phyloP scores from a whole-genome alignment of 1,140 invertebrate species.

The Melitaea cinxia region DNA sequence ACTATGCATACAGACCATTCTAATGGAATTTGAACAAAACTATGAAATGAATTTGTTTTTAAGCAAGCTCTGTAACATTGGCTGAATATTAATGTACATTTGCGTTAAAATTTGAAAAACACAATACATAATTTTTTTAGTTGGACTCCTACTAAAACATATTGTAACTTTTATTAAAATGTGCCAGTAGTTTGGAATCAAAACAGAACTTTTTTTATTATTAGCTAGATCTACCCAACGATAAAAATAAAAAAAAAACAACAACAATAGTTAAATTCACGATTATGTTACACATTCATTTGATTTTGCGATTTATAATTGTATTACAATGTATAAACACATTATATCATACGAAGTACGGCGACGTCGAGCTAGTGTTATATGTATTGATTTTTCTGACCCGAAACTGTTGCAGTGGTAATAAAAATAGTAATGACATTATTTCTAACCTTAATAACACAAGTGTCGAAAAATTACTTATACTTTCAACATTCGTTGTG shows the following conservation, averaged over 20 bases:
- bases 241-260: neutral
- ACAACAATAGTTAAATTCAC: neutral
- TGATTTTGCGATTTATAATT: neutral
- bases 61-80: neutral
- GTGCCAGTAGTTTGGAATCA: too few relatives aligned
- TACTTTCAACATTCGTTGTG: too few relatives aligned
- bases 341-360: neutral
- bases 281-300: neutral
- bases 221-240: too few relatives aligned
- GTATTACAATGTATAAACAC: neutral
- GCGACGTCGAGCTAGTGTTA: slow-evolving; percentile 2
- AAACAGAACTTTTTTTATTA: too few relatives aligned
- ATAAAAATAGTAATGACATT: neutral
- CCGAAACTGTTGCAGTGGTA: neutral
- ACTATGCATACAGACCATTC: neutral
- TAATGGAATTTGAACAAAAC: neutral
- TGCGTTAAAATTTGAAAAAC: too few relatives aligned
- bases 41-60: neutral
- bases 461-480: too few relatives aligned
- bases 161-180: too few relatives aligned
- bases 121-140: too few relatives aligned
- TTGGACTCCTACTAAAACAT: too few relatives aligned
- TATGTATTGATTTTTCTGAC: slow-evolving; percentile 2
- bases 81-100: neutral
- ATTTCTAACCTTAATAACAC: too few relatives aligned